Evolutionary conservation across 2,888 invertebrate genomes (phyloP).

Genomic region (Tuta absoluta): DNA sequence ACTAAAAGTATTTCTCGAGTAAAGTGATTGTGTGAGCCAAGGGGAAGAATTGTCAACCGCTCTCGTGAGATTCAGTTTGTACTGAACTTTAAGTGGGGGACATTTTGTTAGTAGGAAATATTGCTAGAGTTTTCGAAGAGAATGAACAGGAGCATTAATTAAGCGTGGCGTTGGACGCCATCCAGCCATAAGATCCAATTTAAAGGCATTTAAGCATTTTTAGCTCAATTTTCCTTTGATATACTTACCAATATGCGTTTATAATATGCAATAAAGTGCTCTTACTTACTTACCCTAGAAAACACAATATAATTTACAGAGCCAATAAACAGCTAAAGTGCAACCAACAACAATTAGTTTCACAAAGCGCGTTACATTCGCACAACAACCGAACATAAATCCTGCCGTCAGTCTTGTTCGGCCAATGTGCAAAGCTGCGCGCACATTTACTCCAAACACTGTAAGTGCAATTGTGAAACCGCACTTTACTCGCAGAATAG

Average conservation of each 20-base stretch:
- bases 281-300: too few species aligned
- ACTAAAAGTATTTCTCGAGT: slow-evolving; percentile 41
- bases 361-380: slow-evolving; percentile 22
- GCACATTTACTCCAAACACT: too few species aligned
- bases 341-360: slow-evolving; percentile 23
- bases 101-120: slow-evolving; percentile 10
- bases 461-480: too few species aligned
- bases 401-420: slow-evolving; percentile 29
- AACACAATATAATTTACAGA: too few species aligned
- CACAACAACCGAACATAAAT: slow-evolving; percentile 35
- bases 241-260: too few species aligned
- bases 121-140: background rate
- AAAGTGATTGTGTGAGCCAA: slow-evolving; percentile 26
- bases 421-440: too few species aligned
- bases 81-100: slow-evolving; percentile 3
- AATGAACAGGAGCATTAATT: background rate
- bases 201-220: too few species aligned
- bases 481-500: too few species aligned
- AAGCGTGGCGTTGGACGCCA: too few species aligned
- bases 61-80: slow-evolving; percentile 10
- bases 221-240: too few species aligned
- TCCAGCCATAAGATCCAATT: too few species aligned
- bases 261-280: too few species aligned
- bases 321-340: background rate
- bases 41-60: slow-evolving; percentile 18